Evolutionary conservation across 1,140 invertebrate genomes (phyloP).

Genomic region (Ooceraea biroi): DNA sequence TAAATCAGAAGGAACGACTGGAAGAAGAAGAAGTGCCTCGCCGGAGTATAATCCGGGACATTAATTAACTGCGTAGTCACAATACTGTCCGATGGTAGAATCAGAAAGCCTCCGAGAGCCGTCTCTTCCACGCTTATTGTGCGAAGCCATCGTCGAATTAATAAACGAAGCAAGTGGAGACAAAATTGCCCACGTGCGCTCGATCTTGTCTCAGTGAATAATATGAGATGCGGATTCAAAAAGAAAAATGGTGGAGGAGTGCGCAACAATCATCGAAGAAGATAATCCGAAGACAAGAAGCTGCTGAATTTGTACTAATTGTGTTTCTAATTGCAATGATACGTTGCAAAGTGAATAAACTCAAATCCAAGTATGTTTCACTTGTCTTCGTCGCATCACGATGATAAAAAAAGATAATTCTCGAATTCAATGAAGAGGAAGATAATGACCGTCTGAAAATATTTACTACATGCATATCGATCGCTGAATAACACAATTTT

Average conservation of each 20-base stretch:
- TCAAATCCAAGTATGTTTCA: conserved; percentile 46
- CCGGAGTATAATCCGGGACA: conserved; percentile 79
- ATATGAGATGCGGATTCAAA: conserved; percentile 18
- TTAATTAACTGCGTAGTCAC: conserved; percentile 84
- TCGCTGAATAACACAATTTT: background rate
- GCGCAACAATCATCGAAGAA: conserved; percentile 27
- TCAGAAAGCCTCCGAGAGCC: conserved; percentile 22
- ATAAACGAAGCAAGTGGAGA: conserved; percentile 37
- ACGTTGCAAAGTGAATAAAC: conserved; percentile 25
- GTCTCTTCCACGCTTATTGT: conserved; percentile 35
- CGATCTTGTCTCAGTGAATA: conserved; percentile 2
- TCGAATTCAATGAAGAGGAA: background rate
- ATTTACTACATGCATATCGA: background rate
- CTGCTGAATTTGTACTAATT: conserved; percentile 35
- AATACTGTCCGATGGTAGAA: conserved; percentile 79
- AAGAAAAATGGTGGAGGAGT: conserved; percentile 18
- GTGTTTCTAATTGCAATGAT: conserved; percentile 23
- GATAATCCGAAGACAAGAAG: conserved; percentile 56
- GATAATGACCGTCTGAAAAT: conserved; percentile 25
- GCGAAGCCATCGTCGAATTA: conserved; percentile 38
- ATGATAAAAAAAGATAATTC: conserved; percentile 39
- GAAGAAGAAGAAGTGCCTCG: conserved; percentile 58
- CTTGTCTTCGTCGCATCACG: background rate
- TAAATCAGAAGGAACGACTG: conserved; percentile 66
- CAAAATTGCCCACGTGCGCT: conserved; percentile 13